Evolutionary conservation across 2,113 vertebrate genomes (phyloP), one percentile per base, ranked within the genome.

Genomic region (Picathartes gymnocephalus): DNA sequence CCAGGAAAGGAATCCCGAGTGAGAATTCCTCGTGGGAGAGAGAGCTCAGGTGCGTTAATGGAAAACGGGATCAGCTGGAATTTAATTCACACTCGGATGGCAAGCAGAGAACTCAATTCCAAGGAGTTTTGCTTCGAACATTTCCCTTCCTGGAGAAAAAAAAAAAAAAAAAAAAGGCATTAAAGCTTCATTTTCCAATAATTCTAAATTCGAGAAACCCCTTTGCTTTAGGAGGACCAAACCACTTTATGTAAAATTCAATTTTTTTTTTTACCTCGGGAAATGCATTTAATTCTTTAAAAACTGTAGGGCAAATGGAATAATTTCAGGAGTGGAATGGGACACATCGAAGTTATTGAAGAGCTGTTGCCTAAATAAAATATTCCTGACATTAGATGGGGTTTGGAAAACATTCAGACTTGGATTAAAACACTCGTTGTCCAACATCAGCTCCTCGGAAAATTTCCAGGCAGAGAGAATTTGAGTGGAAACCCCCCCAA

Each of bases 351-450:
- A 37, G 10, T 62, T 57, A 22, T 7, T 45, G 47, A 47, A 78
- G 44, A 27, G 21, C 33, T 71, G 87, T 82, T 62, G 27, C 15
- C 44, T 71, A 17, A 91, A 70, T 57, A 73, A 92, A 88, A 54
- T 27, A 76, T 80, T 80, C 42, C 27, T 82, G 86, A 37, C 48
- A 37, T 22, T 15, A 58, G 42, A 10, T 27, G 47, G 25, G 44
- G 24, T 33, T 83, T 84, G 61, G 58, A 27, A 74, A 76, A 50
- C 0, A 1, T 72, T 88, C 35, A n/a, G 56, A 23, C 23, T 61
- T 10, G n/a, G 81, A n/a, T 68, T 39, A 17, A 84, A 78, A 68
- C 0, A 0, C 11, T 68, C 48, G 5, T 2, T 48, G 28, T 22
- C 79, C 64, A 48, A 15, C 60, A 56, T 6, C 16, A 62, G 11